phyloP scores from a whole-genome alignment of 2,113 vertebrate genomes.

The Nicator chloris region DNA sequence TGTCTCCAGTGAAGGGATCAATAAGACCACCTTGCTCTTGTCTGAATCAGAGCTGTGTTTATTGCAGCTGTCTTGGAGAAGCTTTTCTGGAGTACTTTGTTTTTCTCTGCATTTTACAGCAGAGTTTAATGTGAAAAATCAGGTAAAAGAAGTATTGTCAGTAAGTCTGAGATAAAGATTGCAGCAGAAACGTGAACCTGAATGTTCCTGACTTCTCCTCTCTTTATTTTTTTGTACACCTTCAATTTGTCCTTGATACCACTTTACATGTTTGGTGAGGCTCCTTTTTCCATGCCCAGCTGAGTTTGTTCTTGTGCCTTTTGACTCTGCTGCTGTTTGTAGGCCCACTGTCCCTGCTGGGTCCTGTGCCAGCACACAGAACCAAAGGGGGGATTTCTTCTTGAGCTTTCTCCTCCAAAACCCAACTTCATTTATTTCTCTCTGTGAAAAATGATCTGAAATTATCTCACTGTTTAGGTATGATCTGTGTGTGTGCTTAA shows the following conservation, averaged over 20 bases:
- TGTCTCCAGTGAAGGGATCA: fast-evolving
- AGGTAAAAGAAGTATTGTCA: neutral
- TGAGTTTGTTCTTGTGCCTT: neutral
- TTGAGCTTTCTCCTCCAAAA: neutral
- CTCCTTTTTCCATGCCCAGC: neutral
- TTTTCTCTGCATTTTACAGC: neutral
- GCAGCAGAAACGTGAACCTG: neutral
- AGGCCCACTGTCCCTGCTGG: fast-evolving
- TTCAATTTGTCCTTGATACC: neutral
- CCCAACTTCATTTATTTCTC: neutral
- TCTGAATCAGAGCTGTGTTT: neutral
- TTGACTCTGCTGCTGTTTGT: neutral
- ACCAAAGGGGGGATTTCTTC: neutral
- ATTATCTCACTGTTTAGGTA: neutral
- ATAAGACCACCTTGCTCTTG: neutral
- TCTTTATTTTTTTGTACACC: neutral
- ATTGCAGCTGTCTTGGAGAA: neutral
- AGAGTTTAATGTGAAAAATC: neutral
- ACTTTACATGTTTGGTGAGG: neutral
- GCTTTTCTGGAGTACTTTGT: neutral
- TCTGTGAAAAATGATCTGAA: neutral
- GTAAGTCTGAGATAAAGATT: neutral
- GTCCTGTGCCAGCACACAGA: neutral
- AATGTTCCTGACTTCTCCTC: neutral
- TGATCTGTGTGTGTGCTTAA: neutral